A percentile compares a stretch with the other conserved stretches of the same genome.
Conservation (phyloP, 2,797 vertebrate genomes). For the Streptopelia turtur region DNA sequence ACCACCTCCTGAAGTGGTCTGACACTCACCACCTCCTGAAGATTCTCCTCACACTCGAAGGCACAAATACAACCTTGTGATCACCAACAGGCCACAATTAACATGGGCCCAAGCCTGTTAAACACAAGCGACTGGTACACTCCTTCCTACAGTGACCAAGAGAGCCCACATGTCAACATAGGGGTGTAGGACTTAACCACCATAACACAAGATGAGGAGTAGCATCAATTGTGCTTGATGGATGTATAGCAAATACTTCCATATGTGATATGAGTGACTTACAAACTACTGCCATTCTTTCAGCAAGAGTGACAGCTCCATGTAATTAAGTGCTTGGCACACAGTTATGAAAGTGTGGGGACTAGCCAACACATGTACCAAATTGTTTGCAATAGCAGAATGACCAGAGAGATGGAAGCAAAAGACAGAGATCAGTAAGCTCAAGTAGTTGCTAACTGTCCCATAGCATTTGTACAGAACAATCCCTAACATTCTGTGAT, state of each 20-base stretch:
- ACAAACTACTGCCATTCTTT: neutral
- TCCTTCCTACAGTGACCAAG: neutral
- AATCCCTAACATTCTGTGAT: no score
- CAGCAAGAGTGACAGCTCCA: neutral
- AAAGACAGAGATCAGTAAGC: neutral
- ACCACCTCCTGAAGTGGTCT: neutral
- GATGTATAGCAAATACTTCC: neutral
- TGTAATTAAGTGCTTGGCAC: neutral
- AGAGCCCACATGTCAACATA: accelerated
- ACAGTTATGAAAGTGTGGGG: neutral
- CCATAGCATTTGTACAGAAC: neutral
- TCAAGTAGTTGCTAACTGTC: neutral
- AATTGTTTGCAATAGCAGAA: neutral
- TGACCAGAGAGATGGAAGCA: neutral
- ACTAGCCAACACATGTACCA: neutral
- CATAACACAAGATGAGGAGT: neutral
- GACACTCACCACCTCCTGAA: neutral
- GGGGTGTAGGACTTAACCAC: neutral
- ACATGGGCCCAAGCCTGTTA: neutral
- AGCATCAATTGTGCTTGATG: neutral
- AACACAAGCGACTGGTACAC: neutral
- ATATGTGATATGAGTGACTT: neutral
- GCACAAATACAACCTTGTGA: neutral
- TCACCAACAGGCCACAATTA: neutral
- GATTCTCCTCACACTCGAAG: neutral